phyloP scores from a whole-genome alignment of 2,797 vertebrate species.

The Poeciliopsis infans region DNA sequence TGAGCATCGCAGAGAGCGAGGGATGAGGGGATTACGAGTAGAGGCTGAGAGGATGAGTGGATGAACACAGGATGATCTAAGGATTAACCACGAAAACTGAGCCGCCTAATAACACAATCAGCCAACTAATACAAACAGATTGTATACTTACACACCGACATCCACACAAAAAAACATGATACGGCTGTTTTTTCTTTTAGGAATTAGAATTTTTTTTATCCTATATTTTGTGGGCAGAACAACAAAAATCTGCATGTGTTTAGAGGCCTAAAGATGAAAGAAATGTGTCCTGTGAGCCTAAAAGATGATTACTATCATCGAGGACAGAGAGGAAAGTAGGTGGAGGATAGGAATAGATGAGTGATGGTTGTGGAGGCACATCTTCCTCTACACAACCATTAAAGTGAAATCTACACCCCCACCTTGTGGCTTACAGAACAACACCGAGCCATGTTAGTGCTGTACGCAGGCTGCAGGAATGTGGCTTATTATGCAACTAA shows the following conservation, averaged over 20 bases:
- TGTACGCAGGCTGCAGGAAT: slow-evolving; percentile 18
- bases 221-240: slow-evolving; percentile 29
- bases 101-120: slow-evolving; percentile 77
- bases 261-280: slow-evolving; percentile 16
- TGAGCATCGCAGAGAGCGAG: slow-evolving; percentile 56
- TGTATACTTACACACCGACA: slow-evolving; percentile 22
- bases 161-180: slow-evolving; percentile 12
- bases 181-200: not conserved
- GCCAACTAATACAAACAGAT: slow-evolving; percentile 70
- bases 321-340: slow-evolving; percentile 32
- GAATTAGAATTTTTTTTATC: not conserved
- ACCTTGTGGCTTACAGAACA: slow-evolving; percentile 64
- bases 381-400: slow-evolving; percentile 56
- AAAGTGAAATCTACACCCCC: slow-evolving; percentile 70
- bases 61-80: slow-evolving; percentile 77
- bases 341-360: slow-evolving; percentile 42
- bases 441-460: slow-evolving; percentile 40
- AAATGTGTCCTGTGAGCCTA: slow-evolving; percentile 16
- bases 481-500: slow-evolving; percentile 19
- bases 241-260: slow-evolving; percentile 23
- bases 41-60: slow-evolving; percentile 76
- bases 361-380: slow-evolving; percentile 50
- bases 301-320: slow-evolving; percentile 38
- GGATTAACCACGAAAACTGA: slow-evolving; percentile 81
- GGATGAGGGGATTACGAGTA: slow-evolving; percentile 78